Percentiles rank a stretch among this genome's conserved stretches.
Conservation (phyloP, 2,113 vertebrate species). For the Myanophis thanlyinensis region DNA sequence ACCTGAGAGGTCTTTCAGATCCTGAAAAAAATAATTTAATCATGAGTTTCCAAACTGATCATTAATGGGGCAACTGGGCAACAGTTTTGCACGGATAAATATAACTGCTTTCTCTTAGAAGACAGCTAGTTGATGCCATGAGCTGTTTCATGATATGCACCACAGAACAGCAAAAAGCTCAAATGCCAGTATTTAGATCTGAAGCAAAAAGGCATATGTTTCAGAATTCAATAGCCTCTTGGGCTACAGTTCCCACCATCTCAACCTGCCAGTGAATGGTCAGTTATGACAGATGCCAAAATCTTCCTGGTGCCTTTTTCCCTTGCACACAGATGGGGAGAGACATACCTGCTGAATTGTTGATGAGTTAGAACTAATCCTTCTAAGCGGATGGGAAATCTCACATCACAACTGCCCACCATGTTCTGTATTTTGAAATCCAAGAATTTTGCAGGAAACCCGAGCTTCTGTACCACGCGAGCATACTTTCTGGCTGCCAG, state of each 20-base stretch:
- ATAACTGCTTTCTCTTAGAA: background rate
- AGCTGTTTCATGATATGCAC: background rate
- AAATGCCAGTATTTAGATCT: background rate
- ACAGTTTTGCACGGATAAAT: background rate
- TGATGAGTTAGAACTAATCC: conserved; percentile 89
- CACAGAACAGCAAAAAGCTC: background rate
- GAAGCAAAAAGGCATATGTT: background rate
- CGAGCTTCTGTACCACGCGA: conserved; percentile 93
- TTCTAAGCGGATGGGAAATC: conserved; percentile 91
- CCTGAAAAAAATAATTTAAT: background rate
- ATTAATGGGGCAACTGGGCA: background rate
- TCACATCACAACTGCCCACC: conserved; percentile 96
- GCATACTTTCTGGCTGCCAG: conserved; percentile 94
- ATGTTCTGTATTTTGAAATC: conserved; percentile 99
- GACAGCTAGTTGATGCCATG: background rate
- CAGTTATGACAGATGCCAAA: background rate
- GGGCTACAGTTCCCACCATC: background rate
- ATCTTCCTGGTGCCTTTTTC: background rate
- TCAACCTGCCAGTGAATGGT: background rate
- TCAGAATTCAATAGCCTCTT: background rate
- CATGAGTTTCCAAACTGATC: background rate
- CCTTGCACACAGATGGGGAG: too few species aligned
- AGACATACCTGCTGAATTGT: conserved; percentile 89
- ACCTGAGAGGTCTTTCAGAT: background rate
- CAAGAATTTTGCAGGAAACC: conserved; percentile 92